These are phyloP conservation scores for Pleuronectes platessa DNA, from an alignment of 2,113 vertebrate species.

Conservation along the genomic window DNA sequence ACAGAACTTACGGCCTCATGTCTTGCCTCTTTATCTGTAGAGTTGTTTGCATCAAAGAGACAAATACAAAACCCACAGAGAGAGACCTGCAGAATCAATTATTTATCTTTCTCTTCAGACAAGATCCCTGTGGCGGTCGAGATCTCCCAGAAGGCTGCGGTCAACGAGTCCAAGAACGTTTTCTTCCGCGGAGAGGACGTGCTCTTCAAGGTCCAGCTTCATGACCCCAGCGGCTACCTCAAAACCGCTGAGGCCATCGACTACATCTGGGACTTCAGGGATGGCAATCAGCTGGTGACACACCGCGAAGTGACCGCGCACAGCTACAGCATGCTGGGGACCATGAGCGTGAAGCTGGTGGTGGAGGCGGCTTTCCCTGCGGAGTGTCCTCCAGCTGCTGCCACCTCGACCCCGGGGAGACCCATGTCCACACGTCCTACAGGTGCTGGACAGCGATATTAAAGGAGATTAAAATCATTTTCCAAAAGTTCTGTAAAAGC, in stretches of 20 bases:
- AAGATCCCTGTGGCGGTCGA: slow-evolving; percentile 89
- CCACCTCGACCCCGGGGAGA: slow-evolving; percentile 70
- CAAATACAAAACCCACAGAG: neutral
- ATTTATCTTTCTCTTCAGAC: slow-evolving; percentile 78
- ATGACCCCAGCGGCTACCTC: slow-evolving; percentile 93
- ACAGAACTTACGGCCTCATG: neutral
- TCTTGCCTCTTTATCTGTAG: neutral
- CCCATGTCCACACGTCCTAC: slow-evolving; percentile 51
- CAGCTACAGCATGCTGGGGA: slow-evolving; percentile 85
- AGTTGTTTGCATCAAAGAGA: no score
- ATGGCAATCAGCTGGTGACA: slow-evolving; percentile 89
- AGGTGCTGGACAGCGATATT: slow-evolving; percentile 30
- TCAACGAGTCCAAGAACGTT: slow-evolving; percentile 86
- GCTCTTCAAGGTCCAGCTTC: slow-evolving; percentile 85
- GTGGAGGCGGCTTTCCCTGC: slow-evolving; percentile 87
- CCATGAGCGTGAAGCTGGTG: slow-evolving; percentile 86
- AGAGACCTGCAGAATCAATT: neutral
- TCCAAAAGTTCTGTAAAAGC: no score
- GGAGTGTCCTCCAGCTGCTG: slow-evolving; percentile 79
- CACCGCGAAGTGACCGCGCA: slow-evolving; percentile 84
- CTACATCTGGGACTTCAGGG: slow-evolving; percentile 92
- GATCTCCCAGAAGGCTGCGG: slow-evolving; percentile 89
- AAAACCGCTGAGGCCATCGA: slow-evolving; percentile 83
- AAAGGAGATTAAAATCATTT: neutral
- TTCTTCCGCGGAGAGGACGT: slow-evolving; percentile 89